Conservation (phyloP, 2,888 invertebrate species). For the Philonicus albiceps region DNA sequence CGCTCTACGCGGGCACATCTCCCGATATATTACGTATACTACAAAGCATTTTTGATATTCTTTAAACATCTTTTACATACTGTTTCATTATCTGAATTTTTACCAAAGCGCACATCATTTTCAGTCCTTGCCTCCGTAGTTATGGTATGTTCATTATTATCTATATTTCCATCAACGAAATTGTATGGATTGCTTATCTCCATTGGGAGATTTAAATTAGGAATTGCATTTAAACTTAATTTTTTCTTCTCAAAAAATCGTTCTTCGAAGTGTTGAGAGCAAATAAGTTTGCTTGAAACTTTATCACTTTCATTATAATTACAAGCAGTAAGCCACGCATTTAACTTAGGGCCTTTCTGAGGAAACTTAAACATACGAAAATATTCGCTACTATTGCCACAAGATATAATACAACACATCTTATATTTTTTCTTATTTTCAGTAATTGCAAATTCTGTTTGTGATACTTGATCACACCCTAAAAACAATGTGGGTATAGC, state of each 20-base stretch:
- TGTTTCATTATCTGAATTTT: not conserved
- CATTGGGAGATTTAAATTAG: not conserved
- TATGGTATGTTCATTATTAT: not conserved
- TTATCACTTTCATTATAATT: not conserved
- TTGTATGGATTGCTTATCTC: not conserved
- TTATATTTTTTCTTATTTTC: not conserved
- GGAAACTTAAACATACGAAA: not conserved
- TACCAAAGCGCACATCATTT: not conserved
- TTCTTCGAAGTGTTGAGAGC: not conserved
- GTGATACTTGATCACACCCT: not conserved
- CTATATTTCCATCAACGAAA: not conserved
- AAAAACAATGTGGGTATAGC: not conserved
- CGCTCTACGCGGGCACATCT: too few relatives aligned
- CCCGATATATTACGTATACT: too few relatives aligned
- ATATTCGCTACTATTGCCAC: not conserved
- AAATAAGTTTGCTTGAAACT: not conserved
- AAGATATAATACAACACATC: not conserved
- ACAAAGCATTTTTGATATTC: not conserved
- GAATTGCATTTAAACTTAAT: not conserved
- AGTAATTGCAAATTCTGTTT: not conserved
- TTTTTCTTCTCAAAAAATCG: not conserved
- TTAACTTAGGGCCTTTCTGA: not conserved
- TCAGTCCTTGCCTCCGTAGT: not conserved
- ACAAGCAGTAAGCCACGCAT: not conserved
- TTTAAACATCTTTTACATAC: not conserved